A percentile compares a stretch with the other conserved stretches of the same genome.
Evolutionary conservation across 2,797 vertebrate genomes (phyloP).

Genomic region (Rhinophrynus dorsalis): DNA sequence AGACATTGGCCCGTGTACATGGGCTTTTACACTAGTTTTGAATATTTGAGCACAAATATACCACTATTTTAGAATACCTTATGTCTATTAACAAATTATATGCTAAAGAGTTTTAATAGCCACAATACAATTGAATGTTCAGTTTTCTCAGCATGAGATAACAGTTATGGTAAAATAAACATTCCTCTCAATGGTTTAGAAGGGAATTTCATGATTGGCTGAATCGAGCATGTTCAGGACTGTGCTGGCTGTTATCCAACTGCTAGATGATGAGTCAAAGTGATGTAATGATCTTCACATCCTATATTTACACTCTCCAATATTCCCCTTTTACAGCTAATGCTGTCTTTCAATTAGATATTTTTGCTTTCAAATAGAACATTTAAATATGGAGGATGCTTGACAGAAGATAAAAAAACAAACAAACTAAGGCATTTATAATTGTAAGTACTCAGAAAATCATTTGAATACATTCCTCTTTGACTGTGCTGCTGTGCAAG

Average conservation of each 20-base stretch:
- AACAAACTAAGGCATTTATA: conserved; percentile 50
- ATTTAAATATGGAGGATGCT: conserved; percentile 52
- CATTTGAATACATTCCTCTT: conserved; percentile 64
- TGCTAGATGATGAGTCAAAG: conserved; percentile 24
- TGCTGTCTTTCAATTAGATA: conserved; percentile 38
- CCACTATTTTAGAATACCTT: conserved; percentile 41
- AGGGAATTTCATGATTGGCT: conserved; percentile 48
- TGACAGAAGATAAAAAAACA: conserved; percentile 47
- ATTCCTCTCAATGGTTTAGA: conserved; percentile 40
- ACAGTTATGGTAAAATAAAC: conserved; percentile 49
- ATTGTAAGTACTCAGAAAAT: conserved; percentile 56
- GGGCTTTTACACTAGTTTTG: no score
- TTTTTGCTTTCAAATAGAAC: conserved; percentile 37
- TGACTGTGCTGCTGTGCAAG: conserved; percentile 62
- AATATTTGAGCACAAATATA: conserved; percentile 36
- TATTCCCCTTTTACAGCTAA: conserved; percentile 46
- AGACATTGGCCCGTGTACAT: no score
- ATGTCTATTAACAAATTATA: conserved; percentile 47
- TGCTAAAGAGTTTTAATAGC: conserved; percentile 48
- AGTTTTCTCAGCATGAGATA: conserved; percentile 38
- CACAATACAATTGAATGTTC: conserved; percentile 35
- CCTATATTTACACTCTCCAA: conserved; percentile 44
- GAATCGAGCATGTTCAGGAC: conserved; percentile 16
- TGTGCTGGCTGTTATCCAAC: conserved; percentile 33
- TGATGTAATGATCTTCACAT: conserved; percentile 35